Evolutionary conservation across 53 echinoderm and acorn worm genomes (phyloP), one percentile per base, ranked within the genome.

Genomic region (Antedon mediterranea): DNA sequence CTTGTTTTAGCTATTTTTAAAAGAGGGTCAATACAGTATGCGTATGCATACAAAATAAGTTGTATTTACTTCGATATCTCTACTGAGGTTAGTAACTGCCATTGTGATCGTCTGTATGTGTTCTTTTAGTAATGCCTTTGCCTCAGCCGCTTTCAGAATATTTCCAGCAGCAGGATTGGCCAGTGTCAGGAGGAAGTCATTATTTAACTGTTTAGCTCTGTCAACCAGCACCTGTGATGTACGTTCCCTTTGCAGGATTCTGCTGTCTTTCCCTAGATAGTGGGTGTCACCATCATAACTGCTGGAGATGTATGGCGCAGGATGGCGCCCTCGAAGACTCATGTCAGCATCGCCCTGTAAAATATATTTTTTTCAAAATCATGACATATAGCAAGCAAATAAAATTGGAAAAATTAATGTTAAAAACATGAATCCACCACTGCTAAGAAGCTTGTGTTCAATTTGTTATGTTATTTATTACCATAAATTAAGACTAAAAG

Each of bases 41-140:
- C n/a, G n/a, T n/a, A n/a, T n/a, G n/a, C n/a, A n/a, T n/a, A n/a
- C n/a, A n/a, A n/a, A n/a, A n/a, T n/a, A n/a, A n/a, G n/a, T n/a
- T n/a, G n/a, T n/a, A 41, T 18, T 78, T 6, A 85, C 85, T 77
- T 85, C 85, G 41, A 85, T 85, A 9, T 85, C 85, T 41, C 75
- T 76, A 6, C 85, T 72, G 0, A 85, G 85, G 18, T 28, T 76
- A 32, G 76, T 77, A 15, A 85, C 76, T 27, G 79, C 81, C 28
- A 42, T 73, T 0, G 85, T 85, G 32, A 85, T 80, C 6, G 77
- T 73, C 14, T 79, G 71, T 26, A 85, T 80, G 72, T 85, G 85
- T 29, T 85, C 85, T 71, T 81, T 76, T 42, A 81, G 73, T 29
- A 85, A 81, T 71, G 28, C 85, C 79, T 81, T 85, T 32, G 76